phyloP scores from a whole-genome alignment of 1,140 invertebrate species.

The Dolichoris vasculosae region DNA sequence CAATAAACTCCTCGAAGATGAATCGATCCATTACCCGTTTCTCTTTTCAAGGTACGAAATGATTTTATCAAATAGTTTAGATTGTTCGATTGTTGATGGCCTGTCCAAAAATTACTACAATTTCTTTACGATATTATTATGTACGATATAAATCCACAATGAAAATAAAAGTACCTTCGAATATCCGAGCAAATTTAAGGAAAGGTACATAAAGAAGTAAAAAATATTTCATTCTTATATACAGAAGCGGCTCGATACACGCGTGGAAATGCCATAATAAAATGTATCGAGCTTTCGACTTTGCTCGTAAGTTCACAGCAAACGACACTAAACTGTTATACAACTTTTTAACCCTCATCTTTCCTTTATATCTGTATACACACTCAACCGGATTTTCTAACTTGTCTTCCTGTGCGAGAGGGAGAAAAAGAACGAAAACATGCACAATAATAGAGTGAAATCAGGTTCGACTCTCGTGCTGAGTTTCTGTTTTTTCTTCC shows the following conservation, averaged over 20 bases:
- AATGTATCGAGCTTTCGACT: slow-evolving; percentile 37
- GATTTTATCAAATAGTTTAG: background rate
- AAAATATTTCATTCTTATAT: background rate
- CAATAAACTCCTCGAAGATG: background rate
- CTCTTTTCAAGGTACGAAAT: background rate
- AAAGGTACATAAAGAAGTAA: background rate
- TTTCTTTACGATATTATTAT: background rate
- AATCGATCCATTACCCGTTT: background rate
- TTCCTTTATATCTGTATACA: background rate
- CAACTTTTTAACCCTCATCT: slow-evolving; percentile 3
- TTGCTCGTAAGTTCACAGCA: background rate
- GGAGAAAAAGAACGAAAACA: background rate
- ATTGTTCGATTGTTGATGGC: background rate
- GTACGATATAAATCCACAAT: background rate
- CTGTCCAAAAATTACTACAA: too few relatives aligned
- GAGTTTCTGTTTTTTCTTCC: slow-evolving; percentile 23
- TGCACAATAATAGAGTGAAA: background rate
- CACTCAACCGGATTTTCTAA: background rate
- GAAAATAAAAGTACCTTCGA: background rate
- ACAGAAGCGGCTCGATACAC: background rate
- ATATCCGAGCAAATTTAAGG: background rate
- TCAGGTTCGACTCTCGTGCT: background rate
- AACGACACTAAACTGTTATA: slow-evolving; percentile 5
- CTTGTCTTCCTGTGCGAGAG: background rate
- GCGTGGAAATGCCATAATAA: background rate